phyloP scores from a whole-genome alignment of 2,888 invertebrate species.

The Epicampocera succincta region DNA sequence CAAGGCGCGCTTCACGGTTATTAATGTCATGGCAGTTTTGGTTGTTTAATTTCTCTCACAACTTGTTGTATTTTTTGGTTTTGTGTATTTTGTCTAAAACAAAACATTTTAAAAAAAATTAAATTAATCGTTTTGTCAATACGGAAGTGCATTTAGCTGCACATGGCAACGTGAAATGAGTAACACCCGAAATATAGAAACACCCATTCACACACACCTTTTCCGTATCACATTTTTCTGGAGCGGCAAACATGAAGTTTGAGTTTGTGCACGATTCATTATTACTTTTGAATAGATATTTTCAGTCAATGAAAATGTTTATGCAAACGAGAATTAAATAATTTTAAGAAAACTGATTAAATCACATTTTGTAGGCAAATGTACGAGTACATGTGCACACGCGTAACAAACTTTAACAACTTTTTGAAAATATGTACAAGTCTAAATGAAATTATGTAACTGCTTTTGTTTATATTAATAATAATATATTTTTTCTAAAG shows the following conservation, averaged over 20 bases:
- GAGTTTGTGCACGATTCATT: neutral
- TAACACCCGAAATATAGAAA: conserved; percentile 28
- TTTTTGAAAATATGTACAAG: too few relatives aligned
- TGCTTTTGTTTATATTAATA: too few relatives aligned
- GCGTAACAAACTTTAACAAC: too few relatives aligned
- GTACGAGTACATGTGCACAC: too few relatives aligned
- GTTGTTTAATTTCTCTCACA: conserved; percentile 34
- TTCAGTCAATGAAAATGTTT: too few relatives aligned
- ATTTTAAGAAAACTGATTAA: too few relatives aligned
- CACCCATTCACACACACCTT: conserved; percentile 46
- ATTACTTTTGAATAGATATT: conserved; percentile 11
- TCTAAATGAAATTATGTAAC: too few relatives aligned
- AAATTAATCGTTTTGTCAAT: conserved; percentile 29
- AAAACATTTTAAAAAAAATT: neutral
- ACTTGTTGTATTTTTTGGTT: too few relatives aligned
- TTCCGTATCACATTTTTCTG: conserved; percentile 48
- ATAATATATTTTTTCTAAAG: too few relatives aligned
- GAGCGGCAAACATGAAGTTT: conserved; percentile 11
- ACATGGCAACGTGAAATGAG: conserved; percentile 11
- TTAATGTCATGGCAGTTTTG: conserved; percentile 62
- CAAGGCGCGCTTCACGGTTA: conserved; percentile 62
- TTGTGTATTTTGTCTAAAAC: too few relatives aligned
- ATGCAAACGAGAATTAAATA: too few relatives aligned
- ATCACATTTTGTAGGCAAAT: too few relatives aligned
- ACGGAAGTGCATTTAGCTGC: conserved; percentile 62